phyloP scores from a whole-genome alignment of 2,797 vertebrate species.

The Tokudaia muenninki region DNA sequence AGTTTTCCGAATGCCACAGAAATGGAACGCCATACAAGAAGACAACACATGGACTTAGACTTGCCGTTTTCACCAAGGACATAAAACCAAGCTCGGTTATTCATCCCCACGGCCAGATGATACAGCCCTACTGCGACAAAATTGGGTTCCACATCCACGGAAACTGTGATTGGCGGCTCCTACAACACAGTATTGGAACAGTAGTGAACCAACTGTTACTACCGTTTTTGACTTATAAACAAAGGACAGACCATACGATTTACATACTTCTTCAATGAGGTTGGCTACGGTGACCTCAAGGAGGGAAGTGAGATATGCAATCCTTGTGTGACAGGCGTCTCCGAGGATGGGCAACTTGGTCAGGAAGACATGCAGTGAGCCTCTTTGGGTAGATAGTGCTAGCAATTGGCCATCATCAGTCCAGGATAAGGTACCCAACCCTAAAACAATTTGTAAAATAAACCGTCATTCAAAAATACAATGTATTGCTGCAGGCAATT shows the following conservation, averaged over 20 bases:
- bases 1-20: conserved; percentile 32
- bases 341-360: conserved; percentile 97
- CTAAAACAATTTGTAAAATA: conserved; percentile 86
- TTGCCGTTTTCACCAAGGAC: conserved; percentile 91
- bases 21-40: not conserved
- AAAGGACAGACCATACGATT: conserved; percentile 71
- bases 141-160: conserved; percentile 96
- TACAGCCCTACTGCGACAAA: conserved; percentile 95
- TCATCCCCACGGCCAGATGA: conserved; percentile 98
- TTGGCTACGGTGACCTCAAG: conserved; percentile 97
- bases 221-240: conserved; percentile 48
- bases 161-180: conserved; percentile 92
- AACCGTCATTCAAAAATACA: not conserved
- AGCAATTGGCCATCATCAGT: conserved; percentile 98
- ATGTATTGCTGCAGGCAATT: not conserved
- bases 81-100: conserved; percentile 99
- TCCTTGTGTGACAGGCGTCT: conserved; percentile 92
- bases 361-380: conserved; percentile 95
- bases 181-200: conserved; percentile 78
- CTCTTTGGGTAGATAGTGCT: conserved; percentile 94
- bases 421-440: conserved; percentile 95
- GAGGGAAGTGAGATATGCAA: conserved; percentile 97
- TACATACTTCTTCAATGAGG: conserved; percentile 93
- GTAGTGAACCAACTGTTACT: not conserved
- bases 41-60: conserved; percentile 69